Conservation (phyloP, 2,113 vertebrate genomes). For the Tiliqua scincoides region DNA sequence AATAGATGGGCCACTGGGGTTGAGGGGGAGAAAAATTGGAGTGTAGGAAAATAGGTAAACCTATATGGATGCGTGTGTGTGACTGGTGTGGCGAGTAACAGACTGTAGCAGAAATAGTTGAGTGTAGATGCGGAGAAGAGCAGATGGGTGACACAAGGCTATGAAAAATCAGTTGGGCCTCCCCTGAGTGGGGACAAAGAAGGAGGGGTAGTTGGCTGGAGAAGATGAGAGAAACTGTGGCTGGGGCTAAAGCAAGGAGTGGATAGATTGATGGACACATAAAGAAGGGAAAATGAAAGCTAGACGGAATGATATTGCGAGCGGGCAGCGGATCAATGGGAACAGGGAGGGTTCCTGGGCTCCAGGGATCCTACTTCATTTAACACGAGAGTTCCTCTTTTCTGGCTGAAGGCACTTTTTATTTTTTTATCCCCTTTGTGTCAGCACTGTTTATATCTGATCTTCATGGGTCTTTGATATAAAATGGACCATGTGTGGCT, state of each 20-base stretch:
- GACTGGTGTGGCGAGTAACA: slow-evolving; percentile 46
- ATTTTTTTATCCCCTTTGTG: no score
- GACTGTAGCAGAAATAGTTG: slow-evolving; percentile 47
- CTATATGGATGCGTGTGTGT: neutral
- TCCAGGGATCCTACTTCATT: neutral
- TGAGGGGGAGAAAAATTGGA: slow-evolving; percentile 33
- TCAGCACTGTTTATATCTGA: neutral
- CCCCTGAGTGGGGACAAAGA: neutral
- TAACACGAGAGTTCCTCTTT: no score
- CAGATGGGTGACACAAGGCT: slow-evolving; percentile 13
- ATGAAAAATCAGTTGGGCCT: slow-evolving; percentile 8
- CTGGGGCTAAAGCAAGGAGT: neutral
- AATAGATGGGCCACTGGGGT: slow-evolving; percentile 23
- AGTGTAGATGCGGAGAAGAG: slow-evolving; percentile 7
- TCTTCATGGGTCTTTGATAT: neutral
- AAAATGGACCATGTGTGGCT: neutral
- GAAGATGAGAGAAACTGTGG: neutral
- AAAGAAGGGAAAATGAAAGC: neutral
- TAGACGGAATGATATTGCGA: neutral
- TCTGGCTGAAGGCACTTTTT: neutral
- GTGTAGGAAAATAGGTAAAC: slow-evolving; percentile 5
- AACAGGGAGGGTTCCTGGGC: no score
- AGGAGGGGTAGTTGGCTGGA: neutral
- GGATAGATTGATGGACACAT: neutral
- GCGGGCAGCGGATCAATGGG: neutral